Conservation (phyloP, 2,797 vertebrate genomes). For the Phyllotis vaccarum region DNA sequence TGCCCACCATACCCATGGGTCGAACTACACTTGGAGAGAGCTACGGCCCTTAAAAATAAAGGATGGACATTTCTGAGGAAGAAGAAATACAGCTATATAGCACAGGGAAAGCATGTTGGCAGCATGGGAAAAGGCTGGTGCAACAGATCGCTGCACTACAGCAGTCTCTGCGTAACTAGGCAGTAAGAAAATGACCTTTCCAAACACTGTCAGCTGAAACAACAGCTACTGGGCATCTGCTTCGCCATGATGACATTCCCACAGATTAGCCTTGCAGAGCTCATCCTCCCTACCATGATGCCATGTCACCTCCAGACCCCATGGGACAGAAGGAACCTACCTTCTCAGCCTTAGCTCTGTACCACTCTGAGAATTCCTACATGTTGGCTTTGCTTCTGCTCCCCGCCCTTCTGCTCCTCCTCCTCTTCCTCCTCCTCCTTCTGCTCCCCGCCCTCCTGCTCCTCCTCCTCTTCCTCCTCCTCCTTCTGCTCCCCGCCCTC, state of each 20-base stretch:
- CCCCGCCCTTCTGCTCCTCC: too few species aligned
- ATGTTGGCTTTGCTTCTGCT: not conserved
- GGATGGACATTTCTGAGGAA: not conserved
- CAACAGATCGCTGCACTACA: not conserved
- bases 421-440: too few species aligned
- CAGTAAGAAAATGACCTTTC: not conserved
- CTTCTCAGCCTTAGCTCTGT: not conserved
- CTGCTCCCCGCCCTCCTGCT: too few species aligned
- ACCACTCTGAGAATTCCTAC: not conserved
- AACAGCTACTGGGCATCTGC: not conserved
- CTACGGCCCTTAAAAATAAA: not conserved
- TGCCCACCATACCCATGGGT: not conserved
- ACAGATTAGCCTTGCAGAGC: not conserved
- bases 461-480: too few species aligned
- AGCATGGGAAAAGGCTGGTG: too few species aligned
- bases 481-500: too few species aligned
- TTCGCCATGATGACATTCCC: not conserved
- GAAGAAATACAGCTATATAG: not conserved
- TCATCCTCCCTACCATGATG: not conserved
- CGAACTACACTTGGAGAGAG: not conserved
- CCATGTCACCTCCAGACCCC: not conserved
- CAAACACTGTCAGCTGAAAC: not conserved
- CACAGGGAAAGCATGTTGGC: not conserved
- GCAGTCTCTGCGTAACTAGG: not conserved
- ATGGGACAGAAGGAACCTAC: not conserved